Base-by-base conservation (phyloP, 2,797 vertebrate genomes). In the Rhabdophis nuchalis region DNA sequence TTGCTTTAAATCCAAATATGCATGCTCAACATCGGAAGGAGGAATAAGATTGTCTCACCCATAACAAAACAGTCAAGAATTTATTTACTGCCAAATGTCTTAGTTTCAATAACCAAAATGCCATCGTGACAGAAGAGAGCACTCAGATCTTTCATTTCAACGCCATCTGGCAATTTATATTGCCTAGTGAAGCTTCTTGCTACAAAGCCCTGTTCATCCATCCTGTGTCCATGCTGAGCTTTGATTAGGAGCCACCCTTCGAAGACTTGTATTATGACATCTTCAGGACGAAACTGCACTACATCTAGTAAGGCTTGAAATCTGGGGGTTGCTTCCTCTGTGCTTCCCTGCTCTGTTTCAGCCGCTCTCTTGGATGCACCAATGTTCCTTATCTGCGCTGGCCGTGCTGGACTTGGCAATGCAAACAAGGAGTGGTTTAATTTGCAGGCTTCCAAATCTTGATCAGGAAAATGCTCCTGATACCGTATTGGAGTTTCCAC, bases 181-280 rank as follows among this genome's bases (percentile, higher is more conserved):
- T 98, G 98, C 89, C 98, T 97, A 61, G 97, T 98, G 94, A 98
- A 98, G 94, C 97, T 98, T 90, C 98, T 96, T 0, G 98, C 97
- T 92, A 98, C 41, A 32, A 98, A 98, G 6, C 98, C 98, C 0
- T 98, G 98, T 89, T 98, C 98, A 0, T 98, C 98, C 98, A 98
- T 98, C 94, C 98, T 97, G 94, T 94, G 92, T n/a, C 96, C 97
- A 0, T 98, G 98, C 36, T 97, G 97, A 86, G 97, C 98, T 95
- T 97, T 98, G 57, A 98, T 96, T 95, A 98, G 95, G 86, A 98
- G 97, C 98, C 98, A 98, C 41, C 98, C 98, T 95, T 98, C 98
- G 0, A 98, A 98, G 88, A 98, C 97, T 96, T 98, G 98, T 92
- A 98, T 98, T 86, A 98, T 97, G 93, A 98, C 96, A 36, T 98